phyloP scores from a whole-genome alignment of 2,888 invertebrate species.

The Cryptocephalus primarius region DNA sequence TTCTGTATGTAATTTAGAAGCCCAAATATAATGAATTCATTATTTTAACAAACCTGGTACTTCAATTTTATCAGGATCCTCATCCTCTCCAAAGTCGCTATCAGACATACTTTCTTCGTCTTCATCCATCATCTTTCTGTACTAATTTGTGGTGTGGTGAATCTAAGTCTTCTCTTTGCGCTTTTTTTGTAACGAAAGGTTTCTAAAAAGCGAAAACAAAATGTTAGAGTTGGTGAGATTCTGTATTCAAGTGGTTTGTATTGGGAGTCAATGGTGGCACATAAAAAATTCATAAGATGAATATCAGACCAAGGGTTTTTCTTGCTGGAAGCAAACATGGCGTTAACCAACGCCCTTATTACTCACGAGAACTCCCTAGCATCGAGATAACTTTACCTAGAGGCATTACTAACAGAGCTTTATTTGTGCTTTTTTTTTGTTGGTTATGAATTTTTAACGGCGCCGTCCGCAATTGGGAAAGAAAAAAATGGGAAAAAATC shows the following conservation, averaged over 20 bases:
- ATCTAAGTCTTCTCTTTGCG: too few species aligned
- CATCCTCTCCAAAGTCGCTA: slow-evolving; percentile 75
- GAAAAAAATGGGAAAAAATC: slow-evolving; percentile 18
- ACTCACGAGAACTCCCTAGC: slow-evolving; percentile 1
- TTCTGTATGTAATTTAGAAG: too few species aligned
- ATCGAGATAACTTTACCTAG: too few species aligned
- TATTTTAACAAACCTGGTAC: slow-evolving; percentile 60
- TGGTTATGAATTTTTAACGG: slow-evolving; percentile 40
- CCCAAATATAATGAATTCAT: too few species aligned
- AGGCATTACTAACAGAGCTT: too few species aligned
- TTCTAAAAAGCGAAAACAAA: too few species aligned
- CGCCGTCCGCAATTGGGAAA: slow-evolving; percentile 17
- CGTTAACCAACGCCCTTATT: slow-evolving; percentile 37
- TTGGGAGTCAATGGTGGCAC: slow-evolving; percentile 7
- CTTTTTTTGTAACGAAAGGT: too few species aligned
- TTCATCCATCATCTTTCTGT: slow-evolving; percentile 30
- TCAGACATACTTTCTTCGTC: slow-evolving; percentile 46
- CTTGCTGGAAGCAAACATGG: slow-evolving; percentile 34
- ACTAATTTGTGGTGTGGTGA: slow-evolving; percentile 14
- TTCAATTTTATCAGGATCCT: slow-evolving; percentile 85
- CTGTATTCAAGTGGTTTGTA: not conserved
- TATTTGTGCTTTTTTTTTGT: slow-evolving; percentile 30
- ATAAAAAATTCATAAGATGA: slow-evolving; percentile 17
- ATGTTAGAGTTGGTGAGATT: too few species aligned
- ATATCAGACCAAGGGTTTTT: slow-evolving; percentile 19